Evolutionary conservation across 92 coral and sea anemone species (phyloP), one percentile per base, ranked within the genome.

Genomic region (Epizoanthus stellaris): DNA sequence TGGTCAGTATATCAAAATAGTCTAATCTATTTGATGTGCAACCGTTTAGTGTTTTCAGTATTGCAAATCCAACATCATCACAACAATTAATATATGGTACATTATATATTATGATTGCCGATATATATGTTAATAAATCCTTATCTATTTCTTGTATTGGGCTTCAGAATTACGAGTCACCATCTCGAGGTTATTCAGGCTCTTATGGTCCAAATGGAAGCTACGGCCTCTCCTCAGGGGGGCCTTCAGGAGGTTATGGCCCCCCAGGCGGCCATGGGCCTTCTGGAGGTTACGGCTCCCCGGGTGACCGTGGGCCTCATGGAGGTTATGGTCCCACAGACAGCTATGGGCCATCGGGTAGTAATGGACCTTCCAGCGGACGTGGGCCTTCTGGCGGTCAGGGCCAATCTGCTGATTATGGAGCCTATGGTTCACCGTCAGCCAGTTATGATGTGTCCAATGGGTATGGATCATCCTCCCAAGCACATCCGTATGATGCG

Each of bases 311-410:
- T 3, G 77, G 61, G 17, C 17, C 13, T 49, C 20, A 61, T 67
- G 72, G 73, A 5, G 16, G 80, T 7, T 75, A 75, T 56, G 67
- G 80, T 34, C 4, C 80, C 9, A 12, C 60, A 40, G 83, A n/a
- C 47, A 6, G 73, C 73, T 14, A 13, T 45, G 77, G 77, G 0
- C 77, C 14, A 52, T 52, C 15, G 16, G 36, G 56, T 11, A 45
- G 58, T 72, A 45, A 72, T 72, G 76, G 60, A 9, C 58, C 45
- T 2, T 49, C 76, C 10, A 15, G 25, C 23, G 45, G 70, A 69
- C 25, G 25, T 4, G 67, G 67, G 23, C 34, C 19, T n/a, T 10
- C 67, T 0, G 23, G 36, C 39, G 47, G 52, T 38, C 45, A 43
- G 30, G 72, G 72, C 1, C 52, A 38, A 9, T 12, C 61, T 5